phyloP scores from a whole-genome alignment of 37 sponge, comb jelly and placozoan genomes.

The Chondrilla cf. caribensis region DNA sequence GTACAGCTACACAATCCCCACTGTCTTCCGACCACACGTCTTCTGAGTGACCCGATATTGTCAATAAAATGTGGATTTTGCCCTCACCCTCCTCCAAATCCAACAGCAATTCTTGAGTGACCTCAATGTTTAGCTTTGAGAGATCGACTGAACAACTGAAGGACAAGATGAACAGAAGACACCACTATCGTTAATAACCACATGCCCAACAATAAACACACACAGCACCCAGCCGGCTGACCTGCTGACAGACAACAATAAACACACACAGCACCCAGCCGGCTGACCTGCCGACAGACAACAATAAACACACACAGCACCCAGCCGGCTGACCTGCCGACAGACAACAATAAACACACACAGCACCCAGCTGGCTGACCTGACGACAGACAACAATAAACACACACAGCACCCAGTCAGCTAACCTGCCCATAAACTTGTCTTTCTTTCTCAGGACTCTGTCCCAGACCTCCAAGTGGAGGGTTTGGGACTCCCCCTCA shows the following conservation, averaged over 20 bases:
- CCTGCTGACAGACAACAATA: no score
- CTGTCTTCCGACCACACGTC: slow-evolving; percentile 13
- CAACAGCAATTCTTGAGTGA: slow-evolving; percentile 48
- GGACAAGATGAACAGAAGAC: not conserved
- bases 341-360: no score
- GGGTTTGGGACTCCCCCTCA: slow-evolving; percentile 53
- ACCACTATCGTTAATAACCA: no score
- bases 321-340: no score
- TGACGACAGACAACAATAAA: no score
- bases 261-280: no score
- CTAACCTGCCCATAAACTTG: slow-evolving; percentile 92
- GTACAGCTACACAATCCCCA: not conserved
- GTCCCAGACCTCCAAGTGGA: slow-evolving; percentile 88
- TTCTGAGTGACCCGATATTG: slow-evolving; percentile 47
- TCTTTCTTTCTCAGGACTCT: slow-evolving; percentile 69
- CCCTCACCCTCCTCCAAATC: slow-evolving; percentile 38
- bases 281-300: no score
- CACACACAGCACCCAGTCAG: not conserved
- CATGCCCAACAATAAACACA: no score
- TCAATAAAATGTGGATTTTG: slow-evolving; percentile 44
- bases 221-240: no score
- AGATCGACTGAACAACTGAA: slow-evolving; percentile 60
- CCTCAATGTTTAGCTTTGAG: slow-evolving; percentile 22
- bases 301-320: no score
- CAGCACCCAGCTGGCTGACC: no score